Percentiles rank a stretch among this genome's conserved stretches.
Evolutionary conservation across 2,888 invertebrate genomes (phyloP).

Genomic region (Fabriciana adippe): DNA sequence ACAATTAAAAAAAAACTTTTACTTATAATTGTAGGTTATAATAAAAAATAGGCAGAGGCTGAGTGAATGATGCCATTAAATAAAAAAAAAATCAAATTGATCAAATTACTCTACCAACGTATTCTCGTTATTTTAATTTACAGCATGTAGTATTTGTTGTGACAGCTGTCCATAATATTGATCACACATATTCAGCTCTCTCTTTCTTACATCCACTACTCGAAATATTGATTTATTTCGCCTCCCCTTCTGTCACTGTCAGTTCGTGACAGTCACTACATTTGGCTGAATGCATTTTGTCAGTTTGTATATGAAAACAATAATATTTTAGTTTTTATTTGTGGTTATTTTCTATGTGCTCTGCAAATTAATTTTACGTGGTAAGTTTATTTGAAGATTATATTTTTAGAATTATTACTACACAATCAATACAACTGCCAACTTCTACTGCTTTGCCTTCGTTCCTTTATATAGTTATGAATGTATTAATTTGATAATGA

Average conservation of each 20-base stretch:
- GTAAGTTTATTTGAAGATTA: not conserved
- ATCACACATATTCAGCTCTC: slow-evolving; percentile 30
- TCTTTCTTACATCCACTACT: slow-evolving; percentile 25
- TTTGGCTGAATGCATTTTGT: slow-evolving; percentile 15
- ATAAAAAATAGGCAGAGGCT: too few species aligned
- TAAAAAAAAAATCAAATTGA: not conserved
- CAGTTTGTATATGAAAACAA: slow-evolving; percentile 8
- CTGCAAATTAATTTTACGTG: not conserved
- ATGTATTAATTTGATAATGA: too few species aligned
- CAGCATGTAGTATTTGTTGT: slow-evolving; percentile 16
- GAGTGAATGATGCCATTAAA: too few species aligned
- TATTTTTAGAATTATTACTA: too few species aligned
- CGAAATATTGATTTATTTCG: slow-evolving; percentile 39
- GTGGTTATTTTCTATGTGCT: slow-evolving; percentile 26
- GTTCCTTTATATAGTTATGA: too few species aligned
- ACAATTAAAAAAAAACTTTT: too few species aligned
- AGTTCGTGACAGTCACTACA: slow-evolving; percentile 28
- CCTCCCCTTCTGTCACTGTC: slow-evolving; percentile 36
- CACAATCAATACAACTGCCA: too few species aligned
- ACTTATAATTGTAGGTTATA: too few species aligned
- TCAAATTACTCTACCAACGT: not conserved
- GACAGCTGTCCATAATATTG: slow-evolving; percentile 23
- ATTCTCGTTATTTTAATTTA: slow-evolving; percentile 8
- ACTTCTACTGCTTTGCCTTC: too few species aligned
- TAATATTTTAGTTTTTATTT: not conserved